Conservation (phyloP, 2,797 vertebrate genomes). For the Lates japonicus region DNA sequence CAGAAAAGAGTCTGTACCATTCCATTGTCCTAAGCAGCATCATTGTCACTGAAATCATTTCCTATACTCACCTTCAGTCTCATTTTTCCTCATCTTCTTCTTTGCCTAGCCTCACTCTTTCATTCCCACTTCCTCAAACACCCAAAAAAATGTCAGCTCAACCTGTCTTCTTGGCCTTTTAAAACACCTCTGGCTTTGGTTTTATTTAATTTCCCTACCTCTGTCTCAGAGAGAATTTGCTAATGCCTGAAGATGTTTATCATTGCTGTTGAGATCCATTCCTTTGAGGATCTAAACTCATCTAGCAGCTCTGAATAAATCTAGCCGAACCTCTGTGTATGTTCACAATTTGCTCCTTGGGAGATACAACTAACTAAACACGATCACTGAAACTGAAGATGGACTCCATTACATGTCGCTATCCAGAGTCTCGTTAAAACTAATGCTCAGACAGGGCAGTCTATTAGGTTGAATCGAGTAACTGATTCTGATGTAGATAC, state of each 20-base stretch:
- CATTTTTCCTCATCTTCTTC: slow-evolving; percentile 1
- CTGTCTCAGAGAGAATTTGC: not conserved
- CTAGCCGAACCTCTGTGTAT: too few species aligned
- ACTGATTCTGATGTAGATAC: too few species aligned
- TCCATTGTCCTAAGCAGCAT: not conserved
- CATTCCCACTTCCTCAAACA: slow-evolving; percentile 1
- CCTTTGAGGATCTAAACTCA: slow-evolving; percentile 1
- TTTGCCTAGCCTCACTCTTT: not conserved
- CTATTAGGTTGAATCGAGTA: too few species aligned
- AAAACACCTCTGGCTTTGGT: not conserved
- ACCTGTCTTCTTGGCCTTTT: not conserved
- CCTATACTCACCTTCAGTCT: not conserved
- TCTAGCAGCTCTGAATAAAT: not conserved
- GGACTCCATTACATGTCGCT: not conserved
- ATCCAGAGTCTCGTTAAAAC: not conserved
- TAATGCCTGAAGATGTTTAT: not conserved
- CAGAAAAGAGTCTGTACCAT: not conserved
- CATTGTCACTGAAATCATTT: not conserved
- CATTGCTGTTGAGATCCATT: not conserved
- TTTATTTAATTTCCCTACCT: not conserved
- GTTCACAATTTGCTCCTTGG: not conserved
- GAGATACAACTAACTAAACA: too few species aligned
- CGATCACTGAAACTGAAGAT: not conserved
- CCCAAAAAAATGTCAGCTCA: not conserved
- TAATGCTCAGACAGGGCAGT: too few species aligned